Conservation (phyloP, 2,888 invertebrate genomes). For the Zhengitettix transpicula region DNA sequence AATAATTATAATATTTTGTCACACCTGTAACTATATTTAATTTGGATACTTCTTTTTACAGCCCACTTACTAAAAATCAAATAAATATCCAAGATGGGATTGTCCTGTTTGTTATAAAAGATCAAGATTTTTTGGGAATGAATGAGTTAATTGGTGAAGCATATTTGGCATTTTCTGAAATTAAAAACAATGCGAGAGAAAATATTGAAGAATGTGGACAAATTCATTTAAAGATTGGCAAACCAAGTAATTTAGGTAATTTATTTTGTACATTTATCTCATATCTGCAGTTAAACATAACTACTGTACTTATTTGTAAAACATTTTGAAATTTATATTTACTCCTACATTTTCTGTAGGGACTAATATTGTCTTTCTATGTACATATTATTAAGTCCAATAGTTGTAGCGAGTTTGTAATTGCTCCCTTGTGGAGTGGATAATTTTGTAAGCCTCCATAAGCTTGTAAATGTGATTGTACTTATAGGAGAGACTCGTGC, state of each 20-base stretch:
- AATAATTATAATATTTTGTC: constrained; percentile 1
- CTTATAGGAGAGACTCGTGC: no score
- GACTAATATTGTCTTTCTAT: no score
- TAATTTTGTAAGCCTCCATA: no score
- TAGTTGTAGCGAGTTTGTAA: no score
- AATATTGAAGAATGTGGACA: constrained; percentile 44
- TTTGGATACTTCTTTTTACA: constrained; percentile 20
- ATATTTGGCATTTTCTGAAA: constrained; percentile 64
- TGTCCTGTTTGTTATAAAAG: constrained; percentile 81
- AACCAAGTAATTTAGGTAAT: constrained; percentile 48
- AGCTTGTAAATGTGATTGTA: no score
- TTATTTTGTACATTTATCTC: no score
- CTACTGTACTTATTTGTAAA: no score
- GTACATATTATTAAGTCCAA: no score
- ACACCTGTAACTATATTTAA: neutral
- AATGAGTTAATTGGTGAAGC: constrained; percentile 93
- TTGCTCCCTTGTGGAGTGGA: no score
- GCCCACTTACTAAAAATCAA: constrained; percentile 56
- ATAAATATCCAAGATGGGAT: constrained; percentile 48
- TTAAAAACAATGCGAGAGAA: constrained; percentile 42
- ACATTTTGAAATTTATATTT: no score
- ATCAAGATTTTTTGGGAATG: constrained; percentile 85
- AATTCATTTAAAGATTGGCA: constrained; percentile 50
- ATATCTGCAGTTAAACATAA: no score
- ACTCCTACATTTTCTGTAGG: no score